Conservation (phyloP, 2,888 invertebrate genomes). For the Andrena hattorfiana region DNA sequence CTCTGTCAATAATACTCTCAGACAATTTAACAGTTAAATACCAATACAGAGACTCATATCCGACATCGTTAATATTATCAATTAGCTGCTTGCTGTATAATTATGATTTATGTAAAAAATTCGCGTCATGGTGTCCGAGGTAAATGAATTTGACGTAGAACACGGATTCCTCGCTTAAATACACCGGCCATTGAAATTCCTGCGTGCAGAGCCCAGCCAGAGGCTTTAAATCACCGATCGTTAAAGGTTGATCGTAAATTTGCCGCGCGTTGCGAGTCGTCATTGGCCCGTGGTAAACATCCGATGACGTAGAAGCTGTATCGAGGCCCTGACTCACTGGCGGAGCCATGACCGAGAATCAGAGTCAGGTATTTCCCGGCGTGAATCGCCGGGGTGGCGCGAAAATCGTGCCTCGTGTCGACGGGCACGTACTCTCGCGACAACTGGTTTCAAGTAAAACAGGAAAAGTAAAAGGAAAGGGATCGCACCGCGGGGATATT, state of each 20-base stretch:
- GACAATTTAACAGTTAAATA: no score
- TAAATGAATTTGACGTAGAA: no score
- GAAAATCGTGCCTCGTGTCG: conserved; percentile 48
- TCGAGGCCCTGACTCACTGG: conserved; percentile 64
- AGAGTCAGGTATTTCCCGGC: conserved; percentile 67
- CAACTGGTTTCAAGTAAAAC: background rate
- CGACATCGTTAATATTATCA: no score
- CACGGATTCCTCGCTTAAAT: no score
- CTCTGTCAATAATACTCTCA: no score
- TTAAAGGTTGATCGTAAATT: conserved; percentile 16
- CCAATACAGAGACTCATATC: no score
- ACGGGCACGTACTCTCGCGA: conserved; percentile 26
- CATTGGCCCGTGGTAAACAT: conserved; percentile 42
- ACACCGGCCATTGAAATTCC: no score
- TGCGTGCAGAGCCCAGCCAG: no score
- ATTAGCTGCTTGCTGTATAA: no score
- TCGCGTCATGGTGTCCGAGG: no score
- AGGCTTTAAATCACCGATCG: conserved; percentile 1
- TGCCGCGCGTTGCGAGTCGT: conserved; percentile 27
- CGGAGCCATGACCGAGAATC: conserved; percentile 71
- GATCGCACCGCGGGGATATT: conserved; percentile 9
- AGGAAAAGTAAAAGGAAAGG: background rate
- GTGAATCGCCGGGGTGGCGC: conserved; percentile 50
- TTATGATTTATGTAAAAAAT: no score
- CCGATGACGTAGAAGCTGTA: conserved; percentile 49